A percentile compares a stretch with the other conserved stretches of the same genome.
phyloP scores from a whole-genome alignment of 1,140 invertebrate species.

The Lanistes nyassanus region DNA sequence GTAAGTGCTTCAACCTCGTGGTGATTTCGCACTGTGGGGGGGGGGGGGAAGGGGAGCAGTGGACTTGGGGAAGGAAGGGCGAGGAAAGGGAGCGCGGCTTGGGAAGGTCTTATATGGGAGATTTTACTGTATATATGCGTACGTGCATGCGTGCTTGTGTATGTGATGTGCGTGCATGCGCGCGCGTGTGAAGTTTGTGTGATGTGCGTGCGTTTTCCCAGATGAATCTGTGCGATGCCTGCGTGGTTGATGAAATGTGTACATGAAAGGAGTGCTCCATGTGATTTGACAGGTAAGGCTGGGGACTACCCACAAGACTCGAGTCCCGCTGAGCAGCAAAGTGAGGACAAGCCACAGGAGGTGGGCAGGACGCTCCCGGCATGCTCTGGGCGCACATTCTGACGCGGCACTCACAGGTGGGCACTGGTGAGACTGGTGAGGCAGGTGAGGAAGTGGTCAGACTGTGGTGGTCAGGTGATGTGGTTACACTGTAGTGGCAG shows the following conservation, averaged over 20 bases:
- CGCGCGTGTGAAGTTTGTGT: background rate
- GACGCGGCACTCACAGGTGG: background rate
- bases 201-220: background rate
- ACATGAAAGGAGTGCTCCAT: too few relatives aligned
- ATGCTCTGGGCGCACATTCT: constrained; percentile 1
- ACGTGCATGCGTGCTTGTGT: background rate
- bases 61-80: too few relatives aligned
- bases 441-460: background rate
- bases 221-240: background rate
- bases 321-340: background rate
- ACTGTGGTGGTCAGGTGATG: background rate
- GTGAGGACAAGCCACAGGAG: constrained; percentile 5
- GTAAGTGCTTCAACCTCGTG: too few relatives aligned
- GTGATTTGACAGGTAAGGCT: too few relatives aligned
- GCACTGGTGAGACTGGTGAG: background rate
- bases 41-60: too few relatives aligned
- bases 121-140: too few relatives aligned
- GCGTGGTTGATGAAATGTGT: too few relatives aligned
- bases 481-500: background rate
- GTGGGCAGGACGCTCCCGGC: background rate
- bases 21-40: too few relatives aligned
- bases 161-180: background rate
- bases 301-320: background rate
- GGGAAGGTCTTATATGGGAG: too few relatives aligned
- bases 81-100: too few relatives aligned